Evolutionary conservation across 2,888 invertebrate species (phyloP).

Genomic region (Strigamia crassipes): DNA sequence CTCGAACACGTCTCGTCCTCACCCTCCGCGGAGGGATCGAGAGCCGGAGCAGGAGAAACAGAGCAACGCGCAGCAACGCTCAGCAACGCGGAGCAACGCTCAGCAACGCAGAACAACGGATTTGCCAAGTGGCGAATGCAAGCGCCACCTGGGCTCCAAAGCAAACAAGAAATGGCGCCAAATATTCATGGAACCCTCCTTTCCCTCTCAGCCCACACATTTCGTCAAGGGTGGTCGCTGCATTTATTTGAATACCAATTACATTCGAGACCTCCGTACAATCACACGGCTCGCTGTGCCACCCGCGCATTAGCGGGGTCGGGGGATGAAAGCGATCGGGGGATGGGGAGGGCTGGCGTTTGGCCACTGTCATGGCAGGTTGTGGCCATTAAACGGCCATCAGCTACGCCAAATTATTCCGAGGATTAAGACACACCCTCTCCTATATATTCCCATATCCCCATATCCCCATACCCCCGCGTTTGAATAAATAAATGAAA

Average conservation of each 20-base stretch:
- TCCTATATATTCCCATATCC: too few relatives aligned
- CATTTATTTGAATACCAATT: slow-evolving; percentile 30
- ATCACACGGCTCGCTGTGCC: not conserved
- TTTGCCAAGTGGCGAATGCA: slow-evolving; percentile 32
- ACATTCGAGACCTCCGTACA: not conserved
- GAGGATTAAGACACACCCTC: not conserved
- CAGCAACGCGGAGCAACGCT: too few relatives aligned
- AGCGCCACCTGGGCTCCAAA: slow-evolving; percentile 46
- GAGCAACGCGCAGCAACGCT: too few relatives aligned
- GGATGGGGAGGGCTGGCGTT: not conserved
- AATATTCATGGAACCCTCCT: slow-evolving; percentile 45
- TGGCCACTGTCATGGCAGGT: not conserved
- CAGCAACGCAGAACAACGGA: slow-evolving; percentile 25
- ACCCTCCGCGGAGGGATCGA: too few relatives aligned
- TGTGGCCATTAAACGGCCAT: not conserved
- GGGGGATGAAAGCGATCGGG: not conserved
- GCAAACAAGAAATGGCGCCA: slow-evolving; percentile 45
- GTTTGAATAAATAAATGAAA: not conserved
- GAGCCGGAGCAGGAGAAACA: too few relatives aligned
- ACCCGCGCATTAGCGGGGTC: not conserved
- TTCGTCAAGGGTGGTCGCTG: not conserved
- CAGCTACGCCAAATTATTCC: not conserved
- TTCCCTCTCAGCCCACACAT: not conserved
- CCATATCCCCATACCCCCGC: too few relatives aligned
- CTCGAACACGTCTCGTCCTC: slow-evolving; percentile 7